phyloP scores from a whole-genome alignment of 1,140 invertebrate species.

The Asobara japonica region DNA sequence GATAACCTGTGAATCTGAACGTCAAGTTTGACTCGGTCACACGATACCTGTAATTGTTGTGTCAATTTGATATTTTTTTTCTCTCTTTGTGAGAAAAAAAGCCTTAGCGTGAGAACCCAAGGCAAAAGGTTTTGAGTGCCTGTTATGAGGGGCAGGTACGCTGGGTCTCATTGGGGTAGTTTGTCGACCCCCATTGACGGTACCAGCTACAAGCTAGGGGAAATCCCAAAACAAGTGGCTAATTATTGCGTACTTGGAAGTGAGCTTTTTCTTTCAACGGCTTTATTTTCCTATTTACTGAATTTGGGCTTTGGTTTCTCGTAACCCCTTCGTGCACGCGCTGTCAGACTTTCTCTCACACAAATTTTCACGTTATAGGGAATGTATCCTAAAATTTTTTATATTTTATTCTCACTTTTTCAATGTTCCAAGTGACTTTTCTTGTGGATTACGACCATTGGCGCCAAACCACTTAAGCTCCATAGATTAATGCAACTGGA shows the following conservation, averaged over 20 bases:
- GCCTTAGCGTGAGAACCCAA: conserved; percentile 3
- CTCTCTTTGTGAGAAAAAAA: not conserved
- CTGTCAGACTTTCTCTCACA: too few relatives aligned
- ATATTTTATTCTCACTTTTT: too few relatives aligned
- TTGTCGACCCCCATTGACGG: not conserved
- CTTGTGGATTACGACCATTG: too few relatives aligned
- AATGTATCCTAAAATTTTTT: too few relatives aligned
- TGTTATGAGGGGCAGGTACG: not conserved
- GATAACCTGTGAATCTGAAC: not conserved
- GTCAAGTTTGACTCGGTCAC: conserved; percentile 15
- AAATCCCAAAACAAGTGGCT: conserved; percentile 13
- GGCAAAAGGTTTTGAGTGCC: not conserved
- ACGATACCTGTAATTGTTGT: conserved; percentile 22
- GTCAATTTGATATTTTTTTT: not conserved
- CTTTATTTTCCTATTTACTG: too few relatives aligned
- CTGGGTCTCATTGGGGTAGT: not conserved
- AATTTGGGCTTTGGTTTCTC: too few relatives aligned
- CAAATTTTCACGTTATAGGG: too few relatives aligned
- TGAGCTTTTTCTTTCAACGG: too few relatives aligned
- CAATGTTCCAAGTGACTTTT: too few relatives aligned
- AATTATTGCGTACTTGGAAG: conserved; percentile 2
- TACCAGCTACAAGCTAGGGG: not conserved
- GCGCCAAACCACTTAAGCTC: too few relatives aligned
- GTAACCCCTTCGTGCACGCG: too few relatives aligned
- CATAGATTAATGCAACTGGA: too few relatives aligned